phyloP scores from a whole-genome alignment of 2,113 vertebrate genomes.

The Antechinus stuartii region DNA sequence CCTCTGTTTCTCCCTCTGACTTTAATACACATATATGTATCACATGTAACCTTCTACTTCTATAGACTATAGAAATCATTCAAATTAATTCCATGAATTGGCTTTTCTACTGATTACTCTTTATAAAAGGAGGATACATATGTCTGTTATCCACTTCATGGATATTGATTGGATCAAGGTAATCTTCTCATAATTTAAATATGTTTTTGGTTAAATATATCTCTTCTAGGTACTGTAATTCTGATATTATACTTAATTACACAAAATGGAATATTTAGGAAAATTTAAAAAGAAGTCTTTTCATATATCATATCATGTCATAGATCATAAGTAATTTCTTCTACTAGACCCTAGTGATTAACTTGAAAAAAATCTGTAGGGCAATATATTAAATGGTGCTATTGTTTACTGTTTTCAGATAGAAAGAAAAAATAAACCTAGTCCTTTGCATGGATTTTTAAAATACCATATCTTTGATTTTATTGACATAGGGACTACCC shows the following conservation, averaged over 20 bases:
- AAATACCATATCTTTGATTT: background rate
- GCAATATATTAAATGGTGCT: slow-evolving; percentile 9
- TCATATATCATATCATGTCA: background rate
- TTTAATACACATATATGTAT: background rate
- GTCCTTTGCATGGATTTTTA: slow-evolving; percentile 2
- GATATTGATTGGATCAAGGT: slow-evolving; percentile 41
- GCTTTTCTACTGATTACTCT: background rate
- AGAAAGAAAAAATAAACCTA: background rate
- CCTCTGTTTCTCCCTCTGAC: background rate
- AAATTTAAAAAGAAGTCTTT: background rate
- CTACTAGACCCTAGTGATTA: slow-evolving; percentile 13
- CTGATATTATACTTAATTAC: slow-evolving; percentile 47
- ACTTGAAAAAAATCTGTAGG: background rate
- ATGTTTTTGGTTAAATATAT: slow-evolving; percentile 5
- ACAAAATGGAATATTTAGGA: slow-evolving; percentile 34
- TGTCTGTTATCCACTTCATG: background rate
- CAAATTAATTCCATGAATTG: background rate
- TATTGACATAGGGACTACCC: background rate
- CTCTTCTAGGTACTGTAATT: slow-evolving; percentile 43
- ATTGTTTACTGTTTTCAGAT: background rate
- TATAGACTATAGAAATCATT: background rate
- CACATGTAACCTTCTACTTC: too few relatives aligned
- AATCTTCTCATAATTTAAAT: slow-evolving; percentile 39
- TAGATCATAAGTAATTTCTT: slow-evolving; percentile 23
- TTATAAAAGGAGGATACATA: slow-evolving; percentile 7